These are phyloP conservation scores for Knipowitschia caucasica DNA, from an alignment of 2,797 vertebrate species.

Conservation along the genomic window DNA sequence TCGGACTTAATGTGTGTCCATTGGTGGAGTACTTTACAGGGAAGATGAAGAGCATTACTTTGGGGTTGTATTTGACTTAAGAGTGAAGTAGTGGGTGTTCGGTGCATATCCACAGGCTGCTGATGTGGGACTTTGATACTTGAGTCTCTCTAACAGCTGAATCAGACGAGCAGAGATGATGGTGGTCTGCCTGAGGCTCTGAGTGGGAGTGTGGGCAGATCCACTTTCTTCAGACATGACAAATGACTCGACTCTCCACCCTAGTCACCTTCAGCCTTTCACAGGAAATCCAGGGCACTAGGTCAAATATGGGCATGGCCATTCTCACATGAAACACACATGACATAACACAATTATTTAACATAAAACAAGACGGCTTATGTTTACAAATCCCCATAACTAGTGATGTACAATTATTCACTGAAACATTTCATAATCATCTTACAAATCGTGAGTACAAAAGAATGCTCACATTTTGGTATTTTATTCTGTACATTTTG, in stretches of 20 bases:
- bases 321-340: constrained; percentile 5
- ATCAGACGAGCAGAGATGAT: constrained; percentile 31
- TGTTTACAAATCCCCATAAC: not conserved
- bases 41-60: no score
- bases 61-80: constrained; percentile 5
- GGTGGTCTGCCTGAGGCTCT: constrained; percentile 32
- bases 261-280: constrained; percentile 25
- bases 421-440: not conserved
- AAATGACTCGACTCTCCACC: constrained; percentile 26
- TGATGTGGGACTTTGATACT: constrained; percentile 43
- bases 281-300: constrained; percentile 22
- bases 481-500: no score
- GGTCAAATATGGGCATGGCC: constrained; percentile 13
- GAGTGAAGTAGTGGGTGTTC: constrained; percentile 8
- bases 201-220: constrained; percentile 16
- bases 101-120: constrained; percentile 33
- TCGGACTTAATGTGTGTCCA: not conserved
- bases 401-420: not conserved
- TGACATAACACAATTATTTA: not conserved
- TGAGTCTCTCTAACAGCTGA: constrained; percentile 24
- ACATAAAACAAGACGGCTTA: not conserved
- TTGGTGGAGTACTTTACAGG: not conserved
- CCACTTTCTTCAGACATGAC: constrained; percentile 11
- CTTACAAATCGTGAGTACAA: no score
- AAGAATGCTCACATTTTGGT: no score